phyloP scores from a whole-genome alignment of 2,797 vertebrate genomes.

The Sebastes matsubarae region DNA sequence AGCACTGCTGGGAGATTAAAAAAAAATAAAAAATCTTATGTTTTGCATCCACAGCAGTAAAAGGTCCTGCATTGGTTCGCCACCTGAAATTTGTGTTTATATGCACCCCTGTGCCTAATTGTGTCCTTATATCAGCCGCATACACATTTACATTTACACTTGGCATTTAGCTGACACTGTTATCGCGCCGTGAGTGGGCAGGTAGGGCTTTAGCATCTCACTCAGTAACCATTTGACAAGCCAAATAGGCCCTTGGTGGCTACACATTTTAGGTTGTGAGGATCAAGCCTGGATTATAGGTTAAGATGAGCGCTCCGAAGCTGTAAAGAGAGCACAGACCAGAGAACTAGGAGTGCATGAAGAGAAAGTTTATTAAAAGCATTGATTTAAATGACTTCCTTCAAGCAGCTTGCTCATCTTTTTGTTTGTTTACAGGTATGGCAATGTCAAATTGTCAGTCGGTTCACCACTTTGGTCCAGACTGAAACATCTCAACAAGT shows the following conservation, averaged over 20 bases:
- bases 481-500: background rate
- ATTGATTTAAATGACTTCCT: constrained; percentile 30
- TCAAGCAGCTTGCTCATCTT: background rate
- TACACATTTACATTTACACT: constrained; percentile 40
- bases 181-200: constrained; percentile 32
- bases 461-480: background rate
- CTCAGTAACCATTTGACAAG: constrained; percentile 40
- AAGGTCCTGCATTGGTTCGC: constrained; percentile 13
- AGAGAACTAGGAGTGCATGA: constrained; percentile 13
- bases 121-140: constrained; percentile 4
- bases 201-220: constrained; percentile 35
- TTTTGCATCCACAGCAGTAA: constrained; percentile 38
- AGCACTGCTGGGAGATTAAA: constrained; percentile 24
- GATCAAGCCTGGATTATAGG: constrained; percentile 47
- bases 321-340: constrained; percentile 16
- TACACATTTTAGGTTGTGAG: constrained; percentile 33
- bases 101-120: constrained; percentile 27
- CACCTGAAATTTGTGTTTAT: constrained; percentile 18
- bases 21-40: background rate
- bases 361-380: constrained; percentile 53
- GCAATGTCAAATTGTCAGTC: background rate
- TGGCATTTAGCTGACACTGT: constrained; percentile 44
- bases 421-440: background rate
- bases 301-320: constrained; percentile 24
- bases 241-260: constrained; percentile 26